Evolutionary conservation across 2,888 invertebrate species (phyloP), one percentile per base, ranked within the genome.

Genomic region (Habrosyne pyritoides): DNA sequence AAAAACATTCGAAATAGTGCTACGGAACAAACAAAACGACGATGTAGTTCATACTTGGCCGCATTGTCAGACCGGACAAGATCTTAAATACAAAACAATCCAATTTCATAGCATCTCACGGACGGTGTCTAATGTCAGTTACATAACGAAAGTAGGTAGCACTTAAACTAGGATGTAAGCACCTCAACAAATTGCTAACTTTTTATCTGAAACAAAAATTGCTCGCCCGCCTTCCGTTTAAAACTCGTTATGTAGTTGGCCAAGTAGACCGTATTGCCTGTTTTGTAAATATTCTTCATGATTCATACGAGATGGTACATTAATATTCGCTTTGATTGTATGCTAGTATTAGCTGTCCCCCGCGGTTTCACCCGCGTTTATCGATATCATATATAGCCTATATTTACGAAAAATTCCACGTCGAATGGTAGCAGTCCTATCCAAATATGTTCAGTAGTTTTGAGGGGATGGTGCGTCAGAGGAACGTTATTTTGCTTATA

Each of bases 101-200:
- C 8, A 12, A 42, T 12, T 42, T 18, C 42, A 42, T 18, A 18
- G 42, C 18, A 42, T 18, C 42, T 28, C 28, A 28, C 10, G 10
- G 28, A 18, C 49, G 24, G 28, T 28, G 21, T 26, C 50, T 26
- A 30, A 50, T 50, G 28, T 28, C 18, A 10, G 10, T 50, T 50
- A 50, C 50, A 21, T 50, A 50, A 50, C 50, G 30, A 10, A 50
- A 50, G 28, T 50, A 28, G 28, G 28, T 50, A 28, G 28, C 49
- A 28, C 22, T 49, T 14, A 36, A n/a, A 42, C 42, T 42, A 18
- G 10, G 12, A 50, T 21, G 18, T 28, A 50, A 50, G 10, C 18
- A 50, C 28, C 21, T 21, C 2, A 50, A 50, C 30, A 28, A 28
- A 50, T 50, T 10, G 18, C n/a, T 22, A 24, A 24, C 22, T 24